These are phyloP conservation scores for Parapsyche elsis DNA, from an alignment of 1,140 invertebrate species.

Conservation along the genomic window DNA sequence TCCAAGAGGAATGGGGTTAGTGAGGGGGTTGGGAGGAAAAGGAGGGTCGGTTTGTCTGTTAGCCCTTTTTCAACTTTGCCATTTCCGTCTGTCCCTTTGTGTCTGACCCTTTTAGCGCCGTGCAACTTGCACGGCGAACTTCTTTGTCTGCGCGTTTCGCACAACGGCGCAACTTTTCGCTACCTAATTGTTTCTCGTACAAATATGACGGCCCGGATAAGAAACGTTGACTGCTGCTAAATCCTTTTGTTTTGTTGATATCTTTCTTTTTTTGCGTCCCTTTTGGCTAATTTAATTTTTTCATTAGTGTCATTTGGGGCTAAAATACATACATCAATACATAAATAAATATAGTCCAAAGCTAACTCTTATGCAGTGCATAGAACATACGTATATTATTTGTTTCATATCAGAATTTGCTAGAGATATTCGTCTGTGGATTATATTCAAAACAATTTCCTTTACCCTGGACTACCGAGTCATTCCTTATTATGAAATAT, in stretches of 20 bases:
- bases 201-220: slow-evolving; percentile 24
- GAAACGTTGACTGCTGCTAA: neutral
- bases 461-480: neutral
- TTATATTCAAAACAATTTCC: neutral
- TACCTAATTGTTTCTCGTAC: slow-evolving; percentile 2
- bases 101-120: neutral
- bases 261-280: neutral
- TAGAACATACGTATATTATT: neutral
- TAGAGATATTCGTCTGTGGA: too few relatives aligned
- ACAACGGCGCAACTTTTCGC: neutral
- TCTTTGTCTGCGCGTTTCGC: neutral
- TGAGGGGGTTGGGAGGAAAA: neutral
- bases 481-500: slow-evolving; percentile 24
- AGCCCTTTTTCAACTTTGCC: slow-evolving; percentile 15
- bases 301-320: neutral
- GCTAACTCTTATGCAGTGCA: too few relatives aligned
- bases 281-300: neutral
- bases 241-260: slow-evolving; percentile 4
- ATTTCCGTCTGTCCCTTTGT: slow-evolving; percentile 11
- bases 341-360: neutral
- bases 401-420: neutral
- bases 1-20: too few relatives aligned
- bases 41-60: neutral
- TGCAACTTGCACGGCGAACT: neutral
- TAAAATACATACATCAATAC: neutral